Percentiles rank a stretch among this genome's conserved stretches.
phyloP scores from a whole-genome alignment of 2,888 invertebrate genomes.

The Drosophila suboccidentalis region DNA sequence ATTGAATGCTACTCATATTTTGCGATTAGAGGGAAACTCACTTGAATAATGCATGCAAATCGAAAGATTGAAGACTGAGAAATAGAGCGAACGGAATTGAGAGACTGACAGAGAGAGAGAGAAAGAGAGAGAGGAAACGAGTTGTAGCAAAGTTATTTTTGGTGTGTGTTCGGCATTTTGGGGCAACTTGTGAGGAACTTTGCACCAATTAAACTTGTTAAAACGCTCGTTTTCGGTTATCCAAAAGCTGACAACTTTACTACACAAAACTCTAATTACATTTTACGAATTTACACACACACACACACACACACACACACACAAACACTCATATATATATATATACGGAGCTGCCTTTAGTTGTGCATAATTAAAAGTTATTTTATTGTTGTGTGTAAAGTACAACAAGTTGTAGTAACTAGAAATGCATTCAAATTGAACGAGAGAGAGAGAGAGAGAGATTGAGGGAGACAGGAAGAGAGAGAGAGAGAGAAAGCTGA shows the following conservation, averaged over 20 bases:
- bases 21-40: neutral
- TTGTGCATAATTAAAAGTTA: conserved; percentile 81
- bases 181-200: conserved; percentile 76
- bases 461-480: no score
- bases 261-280: conserved; percentile 80
- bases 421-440: conserved; percentile 21
- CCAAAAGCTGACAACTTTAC: conserved; percentile 80
- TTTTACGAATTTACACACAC: conserved; percentile 63
- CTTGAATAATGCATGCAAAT: neutral
- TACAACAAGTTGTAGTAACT: conserved; percentile 49
- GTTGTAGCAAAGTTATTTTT: conserved; percentile 58
- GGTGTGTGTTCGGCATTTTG: conserved; percentile 53
- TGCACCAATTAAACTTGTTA: conserved; percentile 82
- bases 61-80: neutral
- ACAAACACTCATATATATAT: conserved; percentile 9
- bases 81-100: neutral
- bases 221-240: conserved; percentile 82
- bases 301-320: conserved; percentile 10
- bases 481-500: no score
- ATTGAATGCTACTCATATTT: neutral
- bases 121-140: neutral
- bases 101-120: neutral
- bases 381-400: conserved; percentile 70
- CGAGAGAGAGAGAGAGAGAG: neutral
- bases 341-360: conserved; percentile 56